Conservation (phyloP, 1,140 invertebrate genomes). For the Drosophila busckii region DNA sequence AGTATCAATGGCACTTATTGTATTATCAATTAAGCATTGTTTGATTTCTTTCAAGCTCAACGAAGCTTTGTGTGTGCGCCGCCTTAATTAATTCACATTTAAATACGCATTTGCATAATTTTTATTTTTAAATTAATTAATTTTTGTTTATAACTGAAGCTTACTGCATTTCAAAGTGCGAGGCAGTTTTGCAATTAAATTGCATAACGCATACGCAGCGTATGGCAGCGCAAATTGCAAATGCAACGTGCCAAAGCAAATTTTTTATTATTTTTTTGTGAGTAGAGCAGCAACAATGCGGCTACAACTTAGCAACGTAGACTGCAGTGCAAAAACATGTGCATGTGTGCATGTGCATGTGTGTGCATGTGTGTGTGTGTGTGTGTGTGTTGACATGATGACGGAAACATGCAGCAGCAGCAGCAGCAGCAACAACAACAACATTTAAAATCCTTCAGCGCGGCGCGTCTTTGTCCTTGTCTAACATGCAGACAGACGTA, state of each 20-base stretch:
- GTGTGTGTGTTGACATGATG: constrained; percentile 52
- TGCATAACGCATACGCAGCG: background rate
- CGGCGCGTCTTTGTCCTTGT: constrained; percentile 34
- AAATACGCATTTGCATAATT: no score
- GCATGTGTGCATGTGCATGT: constrained; percentile 4
- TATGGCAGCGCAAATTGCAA: no score
- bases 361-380: constrained; percentile 18
- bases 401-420: constrained; percentile 53
- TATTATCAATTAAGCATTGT: no score
- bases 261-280: background rate
- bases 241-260: no score
- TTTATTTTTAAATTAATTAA: no score
- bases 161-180: constrained; percentile 1
- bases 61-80: background rate
- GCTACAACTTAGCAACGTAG: no score
- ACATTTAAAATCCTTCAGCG: constrained; percentile 66
- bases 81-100: no score
- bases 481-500: constrained; percentile 46
- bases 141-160: background rate
- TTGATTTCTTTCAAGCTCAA: no score
- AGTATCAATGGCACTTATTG: no score
- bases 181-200: background rate
- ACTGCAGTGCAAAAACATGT: constrained; percentile 4
- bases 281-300: constrained; percentile 6
- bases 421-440: constrained; percentile 24